Percentiles rank a stretch among this genome's conserved stretches.
Evolutionary conservation across 23 tunicate species (phyloP).

Genomic region (Oikopleura dioica): DNA sequence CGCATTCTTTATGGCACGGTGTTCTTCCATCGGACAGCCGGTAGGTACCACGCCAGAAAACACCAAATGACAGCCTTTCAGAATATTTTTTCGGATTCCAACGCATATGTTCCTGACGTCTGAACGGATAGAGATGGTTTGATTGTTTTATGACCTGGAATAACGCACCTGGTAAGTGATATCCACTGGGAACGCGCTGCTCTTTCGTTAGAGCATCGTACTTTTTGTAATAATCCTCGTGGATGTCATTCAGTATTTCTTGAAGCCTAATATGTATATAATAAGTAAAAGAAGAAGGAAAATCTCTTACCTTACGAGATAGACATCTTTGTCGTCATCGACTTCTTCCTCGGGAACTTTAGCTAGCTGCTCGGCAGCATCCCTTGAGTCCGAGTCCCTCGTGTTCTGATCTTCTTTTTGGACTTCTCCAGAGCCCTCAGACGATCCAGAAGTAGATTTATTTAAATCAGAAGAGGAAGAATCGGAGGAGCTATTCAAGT

Average conservation of each 20-base stretch:
- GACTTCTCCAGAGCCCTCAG: too few species aligned
- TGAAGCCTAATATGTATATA: neutral
- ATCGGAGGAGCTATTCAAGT: too few species aligned
- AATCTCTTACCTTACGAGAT: too few species aligned
- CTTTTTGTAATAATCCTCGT: neutral
- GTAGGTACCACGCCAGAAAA: neutral
- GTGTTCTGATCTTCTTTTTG: too few species aligned
- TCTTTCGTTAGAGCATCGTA: neutral
- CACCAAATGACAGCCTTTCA: neutral
- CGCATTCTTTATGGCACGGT: neutral
- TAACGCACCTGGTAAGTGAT: too few species aligned
- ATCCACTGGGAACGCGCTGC: too few species aligned
- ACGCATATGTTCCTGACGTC: neutral
- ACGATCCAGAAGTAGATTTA: too few species aligned
- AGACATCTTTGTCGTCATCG: neutral
- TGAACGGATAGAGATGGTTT: neutral
- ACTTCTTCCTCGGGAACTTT: neutral
- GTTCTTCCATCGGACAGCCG: neutral
- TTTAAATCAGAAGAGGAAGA: too few species aligned
- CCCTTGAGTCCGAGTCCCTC: slow-evolving; percentile 3
- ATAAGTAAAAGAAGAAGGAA: too few species aligned
- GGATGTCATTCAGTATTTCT: neutral
- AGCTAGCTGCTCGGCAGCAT: neutral
- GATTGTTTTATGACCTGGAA: neutral
- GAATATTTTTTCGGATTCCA: neutral